Evolutionary conservation across 2,113 vertebrate genomes (phyloP), one percentile per base, ranked within the genome.

Genomic region (Petrocephalus zakoni): DNA sequence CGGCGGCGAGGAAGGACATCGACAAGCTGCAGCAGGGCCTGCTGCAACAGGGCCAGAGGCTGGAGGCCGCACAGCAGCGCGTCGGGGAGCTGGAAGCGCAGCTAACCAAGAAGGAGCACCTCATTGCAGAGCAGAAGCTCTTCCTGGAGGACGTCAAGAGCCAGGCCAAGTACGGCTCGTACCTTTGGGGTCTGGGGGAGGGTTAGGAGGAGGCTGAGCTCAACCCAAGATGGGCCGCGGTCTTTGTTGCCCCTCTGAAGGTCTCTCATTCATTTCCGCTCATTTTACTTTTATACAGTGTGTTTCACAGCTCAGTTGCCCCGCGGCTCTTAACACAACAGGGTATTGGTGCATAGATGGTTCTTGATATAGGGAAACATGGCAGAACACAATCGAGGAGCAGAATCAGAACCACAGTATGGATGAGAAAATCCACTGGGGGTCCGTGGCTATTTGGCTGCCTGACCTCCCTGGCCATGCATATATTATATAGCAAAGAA

Each of bases 101-200:
- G 92, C 93, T 99, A 90, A 89, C 95, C 90, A 97, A 95, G 91
- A 99, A 97, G 89, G 98, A 99, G 75, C 96, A 97, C 92, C 96
- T 98, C 78, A 95, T 98, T 22, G 91, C 95, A 91, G 97, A 98
- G 84, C 98, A 98, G 93, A 99, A 99, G 93, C 97, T 97, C 15
- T 97, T 99, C 2, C 90, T 99, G 90, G 98, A 99, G 91, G 97
- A 98, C 78, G 95, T 97, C 34, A 99, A 99, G 93, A 93, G 91
- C 56, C 97, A 97, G 92, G 96, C 96, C 89, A 97, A 96, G 98
- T 99, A 94, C 29, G 9, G n/a, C 52, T 11, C 34, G 11, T 22
- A 37, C n/a, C 22, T 19, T 25, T n/a, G 19, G 51, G 29, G 15
- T 85, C 72, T 83, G 81, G 81, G 22, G 19, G 29, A 29, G n/a